phyloP scores from a whole-genome alignment of 2,113 vertebrate genomes.

The Paralichthys olivaceus region DNA sequence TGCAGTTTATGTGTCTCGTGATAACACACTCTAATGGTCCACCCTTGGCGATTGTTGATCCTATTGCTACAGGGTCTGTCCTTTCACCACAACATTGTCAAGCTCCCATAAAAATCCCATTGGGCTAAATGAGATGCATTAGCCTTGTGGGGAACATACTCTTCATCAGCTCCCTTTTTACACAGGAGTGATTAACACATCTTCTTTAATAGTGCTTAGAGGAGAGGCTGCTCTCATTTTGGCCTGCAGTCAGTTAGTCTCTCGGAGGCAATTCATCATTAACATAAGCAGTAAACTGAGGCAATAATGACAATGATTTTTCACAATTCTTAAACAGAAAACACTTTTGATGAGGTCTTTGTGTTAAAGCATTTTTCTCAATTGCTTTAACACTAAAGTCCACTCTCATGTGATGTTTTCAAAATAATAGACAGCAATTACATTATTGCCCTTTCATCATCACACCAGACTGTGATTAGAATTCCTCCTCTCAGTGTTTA shows the following conservation, averaged over 20 bases:
- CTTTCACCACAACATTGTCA: conserved; percentile 46
- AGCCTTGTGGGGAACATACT: conserved; percentile 45
- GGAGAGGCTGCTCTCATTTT: conserved; percentile 40
- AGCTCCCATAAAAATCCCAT: conserved; percentile 63
- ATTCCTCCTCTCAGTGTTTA: not conserved
- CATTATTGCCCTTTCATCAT: not conserved
- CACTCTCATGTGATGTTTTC: not conserved
- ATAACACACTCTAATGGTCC: not conserved
- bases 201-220: conserved; percentile 31
- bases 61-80: conserved; percentile 17
- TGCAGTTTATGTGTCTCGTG: conserved; percentile 5
- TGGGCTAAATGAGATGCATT: conserved; percentile 65
- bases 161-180: conserved; percentile 48
- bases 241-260: conserved; percentile 38
- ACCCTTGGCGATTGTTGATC: conserved; percentile 18
- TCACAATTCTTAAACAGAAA: conserved; percentile 23
- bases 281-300: conserved; percentile 34
- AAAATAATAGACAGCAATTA: not conserved
- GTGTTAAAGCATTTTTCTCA: not conserved
- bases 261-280: conserved; percentile 35
- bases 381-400: no score
- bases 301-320: conserved; percentile 25
- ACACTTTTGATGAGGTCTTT: conserved; percentile 10
- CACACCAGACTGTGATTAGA: not conserved
- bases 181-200: conserved; percentile 60